These are phyloP conservation scores for Aurelia sp. DNA, from an alignment of 30 jellyfish, hydroid and myxozoan genomes.

Conservation along the genomic window DNA sequence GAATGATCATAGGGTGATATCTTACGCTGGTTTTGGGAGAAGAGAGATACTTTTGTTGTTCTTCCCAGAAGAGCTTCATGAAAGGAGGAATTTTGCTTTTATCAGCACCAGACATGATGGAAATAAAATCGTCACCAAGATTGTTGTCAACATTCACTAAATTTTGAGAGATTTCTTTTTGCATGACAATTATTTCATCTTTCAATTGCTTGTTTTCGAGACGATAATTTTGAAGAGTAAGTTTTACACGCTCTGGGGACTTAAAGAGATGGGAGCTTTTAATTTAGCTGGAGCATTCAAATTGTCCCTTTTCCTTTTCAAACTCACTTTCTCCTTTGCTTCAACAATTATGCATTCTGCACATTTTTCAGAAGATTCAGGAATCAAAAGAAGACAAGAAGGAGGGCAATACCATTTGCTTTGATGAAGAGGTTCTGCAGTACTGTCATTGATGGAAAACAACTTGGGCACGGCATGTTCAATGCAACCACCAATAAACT, in stretches of 20 bases:
- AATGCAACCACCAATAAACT: neutral
- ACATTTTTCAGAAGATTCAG: neutral
- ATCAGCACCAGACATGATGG: slow-evolving; percentile 35
- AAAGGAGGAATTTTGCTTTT: neutral
- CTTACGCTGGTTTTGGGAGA: slow-evolving; percentile 28
- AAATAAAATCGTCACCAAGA: slow-evolving; percentile 20
- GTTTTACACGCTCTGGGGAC: slow-evolving; percentile 51
- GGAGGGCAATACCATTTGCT: neutral
- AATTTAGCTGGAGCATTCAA: slow-evolving; percentile 44
- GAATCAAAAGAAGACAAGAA: no score
- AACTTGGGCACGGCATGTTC: no score
- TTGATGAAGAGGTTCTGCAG: no score
- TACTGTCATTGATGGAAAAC: no score
- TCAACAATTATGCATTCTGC: slow-evolving; percentile 21
- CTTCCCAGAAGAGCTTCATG: slow-evolving; percentile 46
- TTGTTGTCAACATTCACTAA: neutral
- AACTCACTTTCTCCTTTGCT: slow-evolving; percentile 5
- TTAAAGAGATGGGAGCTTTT: slow-evolving; percentile 35
- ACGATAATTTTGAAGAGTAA: slow-evolving; percentile 15
- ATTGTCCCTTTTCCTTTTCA: slow-evolving; percentile 32
- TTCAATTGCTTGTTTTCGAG: slow-evolving; percentile 53
- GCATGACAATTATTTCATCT: slow-evolving; percentile 30
- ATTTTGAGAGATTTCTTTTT: slow-evolving; percentile 8
- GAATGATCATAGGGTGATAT: slow-evolving; percentile 65
- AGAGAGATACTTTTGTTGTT: slow-evolving; percentile 36